Conservation (phyloP, 2,113 vertebrate species). For the Percopsis transmontana region DNA sequence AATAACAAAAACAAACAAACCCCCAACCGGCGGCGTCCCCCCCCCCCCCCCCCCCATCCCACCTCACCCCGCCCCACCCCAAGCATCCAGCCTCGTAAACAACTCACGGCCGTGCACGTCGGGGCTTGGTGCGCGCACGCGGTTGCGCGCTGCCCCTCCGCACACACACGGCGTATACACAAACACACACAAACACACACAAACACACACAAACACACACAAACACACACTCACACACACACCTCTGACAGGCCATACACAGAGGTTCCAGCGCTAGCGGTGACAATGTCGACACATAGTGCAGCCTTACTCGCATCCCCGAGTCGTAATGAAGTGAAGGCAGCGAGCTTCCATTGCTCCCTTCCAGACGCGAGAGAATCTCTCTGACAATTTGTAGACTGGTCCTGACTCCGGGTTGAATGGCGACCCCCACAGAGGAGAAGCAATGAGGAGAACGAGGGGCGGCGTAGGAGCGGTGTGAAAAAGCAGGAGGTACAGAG, state of each 20-base stretch:
- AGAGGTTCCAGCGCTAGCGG: constrained; percentile 61
- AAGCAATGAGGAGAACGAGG: constrained; percentile 10
- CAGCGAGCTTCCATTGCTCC: constrained; percentile 44
- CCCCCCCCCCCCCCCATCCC: no score
- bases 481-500: constrained; percentile 3
- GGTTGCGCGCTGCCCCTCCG: background rate
- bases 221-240: constrained; percentile 15
- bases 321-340: constrained; percentile 66
- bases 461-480: background rate
- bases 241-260: constrained; percentile 65
- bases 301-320: constrained; percentile 58
- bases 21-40: no score
- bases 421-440: constrained; percentile 45
- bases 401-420: constrained; percentile 49
- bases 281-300: constrained; percentile 70
- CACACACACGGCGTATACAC: constrained; percentile 4
- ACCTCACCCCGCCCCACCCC: constrained; percentile 27
- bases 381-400: constrained; percentile 65
- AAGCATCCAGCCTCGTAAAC: constrained; percentile 56
- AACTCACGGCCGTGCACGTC: constrained; percentile 17
- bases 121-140: constrained; percentile 21
- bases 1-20: no score
- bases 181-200: constrained; percentile 8
- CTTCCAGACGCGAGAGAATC: constrained; percentile 36
- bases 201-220: constrained; percentile 9